Evolutionary conservation across 1,140 invertebrate species (phyloP).

Genomic region (Ostrea denselamellosa): DNA sequence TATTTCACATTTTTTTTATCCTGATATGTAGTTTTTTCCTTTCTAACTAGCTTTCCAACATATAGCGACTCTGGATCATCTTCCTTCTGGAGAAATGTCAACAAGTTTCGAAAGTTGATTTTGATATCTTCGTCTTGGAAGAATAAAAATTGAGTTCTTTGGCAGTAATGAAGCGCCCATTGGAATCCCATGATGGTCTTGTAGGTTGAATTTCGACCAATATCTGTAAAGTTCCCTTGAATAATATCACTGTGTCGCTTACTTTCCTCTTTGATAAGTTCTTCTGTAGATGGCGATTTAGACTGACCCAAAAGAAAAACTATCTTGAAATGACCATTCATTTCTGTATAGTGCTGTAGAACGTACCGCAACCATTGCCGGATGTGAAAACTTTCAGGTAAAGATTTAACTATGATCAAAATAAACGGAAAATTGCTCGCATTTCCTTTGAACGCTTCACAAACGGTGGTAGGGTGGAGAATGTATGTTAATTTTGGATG

Average conservation of each 20-base stretch:
- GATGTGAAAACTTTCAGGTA: background rate
- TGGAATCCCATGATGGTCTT: slow-evolving; percentile 54
- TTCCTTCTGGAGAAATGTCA: background rate
- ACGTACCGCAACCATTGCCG: background rate
- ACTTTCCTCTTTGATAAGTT: slow-evolving; percentile 53
- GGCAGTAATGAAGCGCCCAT: slow-evolving; percentile 53
- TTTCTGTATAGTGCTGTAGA: background rate
- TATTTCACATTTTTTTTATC: background rate
- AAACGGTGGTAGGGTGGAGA: background rate
- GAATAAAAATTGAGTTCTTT: slow-evolving; percentile 48
- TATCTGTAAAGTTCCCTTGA: slow-evolving; percentile 58
- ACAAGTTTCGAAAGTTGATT: background rate
- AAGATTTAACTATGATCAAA: background rate
- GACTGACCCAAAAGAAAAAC: slow-evolving; percentile 5
- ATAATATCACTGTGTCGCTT: slow-evolving; percentile 54
- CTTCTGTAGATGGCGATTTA: background rate
- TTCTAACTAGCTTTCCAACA: background rate
- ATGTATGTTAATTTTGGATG: background rate
- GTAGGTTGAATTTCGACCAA: slow-evolving; percentile 52
- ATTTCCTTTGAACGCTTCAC: background rate
- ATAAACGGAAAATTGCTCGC: background rate
- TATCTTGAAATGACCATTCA: background rate
- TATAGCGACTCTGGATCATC: background rate
- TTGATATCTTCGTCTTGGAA: background rate
- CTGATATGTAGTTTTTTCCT: background rate